Evolutionary conservation across 2,797 vertebrate species (phyloP), one percentile per base, ranked within the genome.

Genomic region (Phalloptychus januarius): DNA sequence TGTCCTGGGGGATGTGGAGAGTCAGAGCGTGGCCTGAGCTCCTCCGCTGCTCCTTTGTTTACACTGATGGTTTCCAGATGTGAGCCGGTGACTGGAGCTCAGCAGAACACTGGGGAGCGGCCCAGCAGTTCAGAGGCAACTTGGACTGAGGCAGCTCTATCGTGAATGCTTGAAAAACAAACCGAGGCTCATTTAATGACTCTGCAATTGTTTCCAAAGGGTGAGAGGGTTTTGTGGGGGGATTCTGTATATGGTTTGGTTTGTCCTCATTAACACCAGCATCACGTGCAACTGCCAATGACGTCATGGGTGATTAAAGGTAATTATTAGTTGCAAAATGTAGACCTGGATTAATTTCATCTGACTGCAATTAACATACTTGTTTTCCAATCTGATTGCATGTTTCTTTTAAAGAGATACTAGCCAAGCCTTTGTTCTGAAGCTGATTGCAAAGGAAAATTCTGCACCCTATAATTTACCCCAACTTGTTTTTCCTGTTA

Each of bases 51-150:
- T 95, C 95, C 95, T 96, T 97, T 98, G 97, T 98, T 97, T 96
- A 96, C 90, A 75, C 91, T 97, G 97, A 99, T 98, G 93, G 95
- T 94, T 98, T 98, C 97, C 98, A 99, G 97, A 99, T 98, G 97
- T 95, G 92, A 87, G 94, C 95, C 91, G 90, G 94, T 87, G 88
- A 94, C 92, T 87, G 86, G 89, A 92, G 90, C 42, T 76, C 92
- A 89, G 81, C 81, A 81, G 90, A 94, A 88, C 92, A 78, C 89
- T 81, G 89, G 87, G 93, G 93, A 95, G 96, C 94, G 96, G 96
- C 96, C 96, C 95, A 95, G 96, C 94, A 88, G 85, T 93, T 94
- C 93, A 95, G 96, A 95, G 93, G 88, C 79, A 78, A 87, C 88
- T 85, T 76, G 93, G 93, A 94, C 92, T 92, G 90, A 91, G 91